Conservation (phyloP, 2,113 vertebrate species). For the Canis aureus region DNA sequence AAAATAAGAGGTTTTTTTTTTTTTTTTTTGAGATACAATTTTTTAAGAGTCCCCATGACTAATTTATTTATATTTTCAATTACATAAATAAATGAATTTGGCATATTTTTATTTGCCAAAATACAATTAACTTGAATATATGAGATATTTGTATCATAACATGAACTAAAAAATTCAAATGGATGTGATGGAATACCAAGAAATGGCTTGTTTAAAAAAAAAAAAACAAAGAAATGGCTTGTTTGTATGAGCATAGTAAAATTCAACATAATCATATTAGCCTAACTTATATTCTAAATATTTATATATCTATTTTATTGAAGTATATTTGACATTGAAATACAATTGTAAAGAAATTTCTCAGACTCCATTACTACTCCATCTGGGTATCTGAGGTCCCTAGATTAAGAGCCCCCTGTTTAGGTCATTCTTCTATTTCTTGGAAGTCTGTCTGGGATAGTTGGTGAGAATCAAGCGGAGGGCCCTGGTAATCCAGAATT, state of each 20-base stretch:
- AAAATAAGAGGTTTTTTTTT: not conserved
- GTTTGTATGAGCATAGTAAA: slow-evolving; percentile 70
- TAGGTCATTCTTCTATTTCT: not conserved
- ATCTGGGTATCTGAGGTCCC: not conserved
- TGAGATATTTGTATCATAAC: slow-evolving; percentile 66
- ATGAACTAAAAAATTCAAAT: slow-evolving; percentile 79
- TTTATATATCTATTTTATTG: not conserved
- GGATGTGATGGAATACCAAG: slow-evolving; percentile 64
- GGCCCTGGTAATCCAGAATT: not conserved
- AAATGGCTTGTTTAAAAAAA: slow-evolving; percentile 69
- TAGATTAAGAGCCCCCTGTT: not conserved
- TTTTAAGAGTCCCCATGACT: not conserved
- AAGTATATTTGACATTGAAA: not conserved
- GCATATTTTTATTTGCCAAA: slow-evolving; percentile 71
- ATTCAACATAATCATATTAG: slow-evolving; percentile 77
- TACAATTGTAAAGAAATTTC: not conserved
- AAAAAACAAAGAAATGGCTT: slow-evolving; percentile 69
- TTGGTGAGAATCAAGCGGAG: not conserved
- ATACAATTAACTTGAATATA: slow-evolving; percentile 71
- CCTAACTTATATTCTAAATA: slow-evolving; percentile 76
- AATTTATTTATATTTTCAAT: not conserved
- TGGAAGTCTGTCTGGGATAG: not conserved
- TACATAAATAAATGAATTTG: not conserved
- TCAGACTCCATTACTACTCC: not conserved
- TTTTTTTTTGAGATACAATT: not conserved